Evolutionary conservation across 2,113 vertebrate species (phyloP).

Genomic region (Thryonomys swinderianus): DNA sequence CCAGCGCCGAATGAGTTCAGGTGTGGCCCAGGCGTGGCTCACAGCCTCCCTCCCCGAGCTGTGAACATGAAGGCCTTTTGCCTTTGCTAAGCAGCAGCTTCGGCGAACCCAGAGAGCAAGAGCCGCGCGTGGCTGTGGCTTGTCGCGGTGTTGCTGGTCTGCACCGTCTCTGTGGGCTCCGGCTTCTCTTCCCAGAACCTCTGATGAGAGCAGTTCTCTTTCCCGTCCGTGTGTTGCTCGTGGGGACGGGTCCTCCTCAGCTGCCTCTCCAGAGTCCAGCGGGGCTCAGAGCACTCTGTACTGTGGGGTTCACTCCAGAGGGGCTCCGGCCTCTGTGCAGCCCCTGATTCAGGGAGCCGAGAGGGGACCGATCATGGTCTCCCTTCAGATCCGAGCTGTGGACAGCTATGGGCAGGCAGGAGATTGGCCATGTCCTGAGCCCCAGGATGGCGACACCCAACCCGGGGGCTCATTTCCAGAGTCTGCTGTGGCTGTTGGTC

Average conservation of each 20-base stretch:
- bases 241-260: background rate
- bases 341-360: background rate
- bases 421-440: rapidly evolving
- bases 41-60: too few species aligned
- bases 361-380: background rate
- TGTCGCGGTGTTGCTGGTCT: too few species aligned
- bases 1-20: too few species aligned
- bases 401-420: background rate
- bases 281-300: background rate
- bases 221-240: background rate
- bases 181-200: background rate
- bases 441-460: background rate
- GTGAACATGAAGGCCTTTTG: too few species aligned
- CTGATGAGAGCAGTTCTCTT: background rate
- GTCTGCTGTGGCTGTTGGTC: too few species aligned
- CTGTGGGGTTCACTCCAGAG: too few species aligned
- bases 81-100: too few species aligned
- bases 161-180: background rate
- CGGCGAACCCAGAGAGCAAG: too few species aligned
- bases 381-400: background rate
- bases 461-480: too few species aligned
- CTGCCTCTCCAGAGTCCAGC: background rate
- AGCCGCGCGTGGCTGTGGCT: too few species aligned
- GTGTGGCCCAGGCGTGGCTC: too few species aligned
- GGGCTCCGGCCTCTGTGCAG: rapidly evolving